phyloP scores from a whole-genome alignment of 2,113 vertebrate genomes.

The Capreolus pygargus region DNA sequence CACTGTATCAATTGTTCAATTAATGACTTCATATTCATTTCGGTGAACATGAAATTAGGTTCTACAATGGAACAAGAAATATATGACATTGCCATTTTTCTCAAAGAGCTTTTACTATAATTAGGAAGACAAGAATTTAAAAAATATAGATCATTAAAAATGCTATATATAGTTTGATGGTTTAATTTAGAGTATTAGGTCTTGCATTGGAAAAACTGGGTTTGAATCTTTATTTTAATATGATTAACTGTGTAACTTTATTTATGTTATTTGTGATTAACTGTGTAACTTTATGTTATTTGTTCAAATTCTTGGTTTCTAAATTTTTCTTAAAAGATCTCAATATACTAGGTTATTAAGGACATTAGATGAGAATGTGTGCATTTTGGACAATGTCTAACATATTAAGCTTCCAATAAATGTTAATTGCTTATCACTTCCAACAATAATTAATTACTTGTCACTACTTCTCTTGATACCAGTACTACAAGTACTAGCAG shows the following conservation, averaged over 20 bases:
- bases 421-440: not conserved
- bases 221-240: not conserved
- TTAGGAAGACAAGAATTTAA: not conserved
- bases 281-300: not conserved
- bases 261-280: not conserved
- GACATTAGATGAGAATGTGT: not conserved
- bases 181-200: not conserved
- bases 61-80: not conserved
- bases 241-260: not conserved
- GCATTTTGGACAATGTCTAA: not conserved
- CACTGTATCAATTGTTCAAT: not conserved
- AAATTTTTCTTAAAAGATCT: not conserved
- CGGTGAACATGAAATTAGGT: not conserved
- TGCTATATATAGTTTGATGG: not conserved
- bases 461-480: not conserved
- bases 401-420: not conserved
- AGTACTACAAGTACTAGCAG: not conserved
- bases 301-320: not conserved
- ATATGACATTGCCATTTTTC: not conserved
- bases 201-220: not conserved
- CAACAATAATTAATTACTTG: not conserved
- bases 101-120: not conserved
- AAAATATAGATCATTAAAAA: not conserved
- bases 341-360: not conserved
- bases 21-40: not conserved